Percentiles rank a stretch among this genome's conserved stretches.
Conservation (phyloP, 1,140 invertebrate genomes). For the Cataglyphis hispanica region DNA sequence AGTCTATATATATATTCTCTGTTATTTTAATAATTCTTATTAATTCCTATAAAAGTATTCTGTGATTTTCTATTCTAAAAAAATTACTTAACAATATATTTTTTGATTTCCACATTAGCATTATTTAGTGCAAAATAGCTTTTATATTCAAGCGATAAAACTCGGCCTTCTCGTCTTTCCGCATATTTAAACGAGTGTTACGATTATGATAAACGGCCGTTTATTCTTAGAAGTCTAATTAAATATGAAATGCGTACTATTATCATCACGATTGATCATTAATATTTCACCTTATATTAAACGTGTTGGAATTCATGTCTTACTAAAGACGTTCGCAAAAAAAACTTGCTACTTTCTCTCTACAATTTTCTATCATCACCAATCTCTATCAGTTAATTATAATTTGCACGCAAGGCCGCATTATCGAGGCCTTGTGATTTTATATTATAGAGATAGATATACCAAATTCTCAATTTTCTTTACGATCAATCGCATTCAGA, state of each 20-base stretch:
- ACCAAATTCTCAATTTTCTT: conserved; percentile 15
- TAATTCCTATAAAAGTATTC: background rate
- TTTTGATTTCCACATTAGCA: background rate
- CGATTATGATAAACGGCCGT: background rate
- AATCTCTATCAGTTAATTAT: conserved; percentile 57
- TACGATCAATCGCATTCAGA: conserved; percentile 18
- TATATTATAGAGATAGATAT: conserved; percentile 18
- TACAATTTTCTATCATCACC: conserved; percentile 39
- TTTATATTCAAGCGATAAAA: background rate
- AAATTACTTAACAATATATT: conserved; percentile 18
- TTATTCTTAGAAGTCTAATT: conserved; percentile 43
- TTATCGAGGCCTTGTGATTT: conserved; percentile 29
- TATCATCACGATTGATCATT: conserved; percentile 31
- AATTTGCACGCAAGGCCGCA: conserved; percentile 43
- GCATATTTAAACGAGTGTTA: background rate
- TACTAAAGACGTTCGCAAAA: conserved; percentile 39
- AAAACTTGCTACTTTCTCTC: conserved; percentile 51
- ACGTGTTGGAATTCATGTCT: conserved; percentile 47
- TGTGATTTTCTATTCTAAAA: background rate
- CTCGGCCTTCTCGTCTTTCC: background rate
- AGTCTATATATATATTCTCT: too few species aligned
- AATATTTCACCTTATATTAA: conserved; percentile 48
- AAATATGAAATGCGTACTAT: conserved; percentile 16
- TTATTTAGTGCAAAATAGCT: background rate
- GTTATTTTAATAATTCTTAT: background rate